phyloP scores from a whole-genome alignment of 2,113 vertebrate species.

The Melanocharis versteri region DNA sequence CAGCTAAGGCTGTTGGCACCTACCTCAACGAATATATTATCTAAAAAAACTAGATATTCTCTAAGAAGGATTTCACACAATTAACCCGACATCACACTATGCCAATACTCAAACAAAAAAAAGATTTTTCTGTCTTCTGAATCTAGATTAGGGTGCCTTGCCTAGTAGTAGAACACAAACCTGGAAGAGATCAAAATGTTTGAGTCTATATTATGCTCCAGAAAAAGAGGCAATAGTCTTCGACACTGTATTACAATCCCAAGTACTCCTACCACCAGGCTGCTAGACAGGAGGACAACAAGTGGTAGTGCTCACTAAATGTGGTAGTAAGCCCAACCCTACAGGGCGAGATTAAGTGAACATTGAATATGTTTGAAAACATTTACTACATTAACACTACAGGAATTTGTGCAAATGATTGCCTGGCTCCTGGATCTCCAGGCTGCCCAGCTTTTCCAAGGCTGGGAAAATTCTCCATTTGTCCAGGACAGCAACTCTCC shows the following conservation, averaged over 20 bases:
- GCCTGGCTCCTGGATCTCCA: background rate
- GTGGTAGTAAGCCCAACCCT: rapidly evolving
- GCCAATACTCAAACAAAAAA: background rate
- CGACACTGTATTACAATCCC: background rate
- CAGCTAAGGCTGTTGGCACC: background rate
- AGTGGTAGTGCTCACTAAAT: background rate
- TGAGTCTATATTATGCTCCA: background rate
- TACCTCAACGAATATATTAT: background rate
- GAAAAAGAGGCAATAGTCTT: background rate
- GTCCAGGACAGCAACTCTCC: background rate
- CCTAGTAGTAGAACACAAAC: background rate
- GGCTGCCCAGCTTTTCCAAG: background rate
- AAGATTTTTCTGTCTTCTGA: background rate
- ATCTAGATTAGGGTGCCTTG: background rate
- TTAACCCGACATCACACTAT: background rate
- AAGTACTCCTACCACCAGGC: background rate
- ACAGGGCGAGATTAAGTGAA: rapidly evolving
- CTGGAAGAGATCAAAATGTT: background rate
- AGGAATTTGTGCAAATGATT: background rate
- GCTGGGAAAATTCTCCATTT: background rate
- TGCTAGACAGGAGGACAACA: background rate
- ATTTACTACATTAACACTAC: background rate
- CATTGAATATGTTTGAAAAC: background rate
- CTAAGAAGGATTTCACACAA: background rate
- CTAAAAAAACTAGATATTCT: background rate